Evolutionary conservation across 2,113 vertebrate species (phyloP).

Genomic region (Clarias batrachus): DNA sequence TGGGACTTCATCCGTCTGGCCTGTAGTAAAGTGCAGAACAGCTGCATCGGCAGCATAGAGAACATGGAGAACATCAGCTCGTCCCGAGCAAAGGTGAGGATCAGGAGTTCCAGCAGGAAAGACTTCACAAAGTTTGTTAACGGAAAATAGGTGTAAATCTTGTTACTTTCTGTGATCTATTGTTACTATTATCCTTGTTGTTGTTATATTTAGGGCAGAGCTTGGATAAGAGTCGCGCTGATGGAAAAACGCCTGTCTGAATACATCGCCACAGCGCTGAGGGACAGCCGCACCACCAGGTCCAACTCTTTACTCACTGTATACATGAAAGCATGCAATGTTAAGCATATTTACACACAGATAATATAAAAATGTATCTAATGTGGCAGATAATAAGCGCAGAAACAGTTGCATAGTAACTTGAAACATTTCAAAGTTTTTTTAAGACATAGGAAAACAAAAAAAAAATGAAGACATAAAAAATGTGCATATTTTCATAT

Average conservation of each 20-base stretch:
- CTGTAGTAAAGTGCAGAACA: conserved; percentile 92
- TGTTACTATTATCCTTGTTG: not conserved
- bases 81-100: conserved; percentile 85
- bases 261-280: conserved; percentile 81
- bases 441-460: not conserved
- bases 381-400: not conserved
- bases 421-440: not conserved
- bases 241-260: conserved; percentile 87
- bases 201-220: conserved; percentile 74
- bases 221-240: conserved; percentile 83
- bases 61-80: conserved; percentile 97
- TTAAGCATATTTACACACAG: not conserved
- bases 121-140: not conserved
- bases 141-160: not conserved
- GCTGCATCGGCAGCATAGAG: conserved; percentile 94
- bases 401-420: not conserved
- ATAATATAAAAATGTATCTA: not conserved
- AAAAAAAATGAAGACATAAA: not conserved
- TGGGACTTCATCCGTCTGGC: conserved; percentile 94
- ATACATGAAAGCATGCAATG: not conserved
- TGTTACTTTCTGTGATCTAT: not conserved
- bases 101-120: not conserved
- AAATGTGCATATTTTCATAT: not conserved
- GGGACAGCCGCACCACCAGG: conserved; percentile 82
- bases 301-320: conserved; percentile 53